phyloP scores from a whole-genome alignment of 2,888 invertebrate genomes.

The Graphium colonna region DNA sequence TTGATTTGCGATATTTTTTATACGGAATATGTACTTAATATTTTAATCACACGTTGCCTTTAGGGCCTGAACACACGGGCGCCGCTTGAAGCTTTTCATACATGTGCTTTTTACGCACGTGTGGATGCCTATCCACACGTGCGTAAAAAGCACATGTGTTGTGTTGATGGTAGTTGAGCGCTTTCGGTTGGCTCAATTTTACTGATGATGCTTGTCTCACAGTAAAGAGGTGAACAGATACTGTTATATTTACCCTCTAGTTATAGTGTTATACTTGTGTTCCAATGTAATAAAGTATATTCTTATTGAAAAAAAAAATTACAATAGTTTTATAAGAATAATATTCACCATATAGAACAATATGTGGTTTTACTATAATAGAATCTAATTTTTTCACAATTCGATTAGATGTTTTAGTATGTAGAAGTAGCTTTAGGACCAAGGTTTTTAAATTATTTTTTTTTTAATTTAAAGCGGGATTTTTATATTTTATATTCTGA shows the following conservation, averaged over 20 bases:
- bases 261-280: constrained; percentile 20
- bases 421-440: no score
- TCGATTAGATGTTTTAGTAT: no score
- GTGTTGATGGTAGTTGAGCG: background rate
- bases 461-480: no score
- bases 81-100: background rate
- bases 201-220: background rate
- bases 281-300: constrained; percentile 24
- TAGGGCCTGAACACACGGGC: constrained; percentile 8
- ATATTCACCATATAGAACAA: no score
- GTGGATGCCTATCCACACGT: constrained; percentile 8
- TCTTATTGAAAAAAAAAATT: no score
- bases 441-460: no score
- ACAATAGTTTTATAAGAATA: no score
- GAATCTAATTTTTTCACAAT: no score
- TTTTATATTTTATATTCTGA: no score
- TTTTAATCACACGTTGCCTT: constrained; percentile 21
- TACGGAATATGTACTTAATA: constrained; percentile 20
- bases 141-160: no score
- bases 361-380: no score
- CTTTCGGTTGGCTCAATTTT: constrained; percentile 9
- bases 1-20: constrained; percentile 13
- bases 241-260: constrained; percentile 22
- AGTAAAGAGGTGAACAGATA: constrained; percentile 5
- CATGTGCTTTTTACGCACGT: background rate